Percentiles rank a stretch among this genome's conserved stretches.
Conservation (phyloP, 2,797 vertebrate genomes). For the Sebastes matsubarae region DNA sequence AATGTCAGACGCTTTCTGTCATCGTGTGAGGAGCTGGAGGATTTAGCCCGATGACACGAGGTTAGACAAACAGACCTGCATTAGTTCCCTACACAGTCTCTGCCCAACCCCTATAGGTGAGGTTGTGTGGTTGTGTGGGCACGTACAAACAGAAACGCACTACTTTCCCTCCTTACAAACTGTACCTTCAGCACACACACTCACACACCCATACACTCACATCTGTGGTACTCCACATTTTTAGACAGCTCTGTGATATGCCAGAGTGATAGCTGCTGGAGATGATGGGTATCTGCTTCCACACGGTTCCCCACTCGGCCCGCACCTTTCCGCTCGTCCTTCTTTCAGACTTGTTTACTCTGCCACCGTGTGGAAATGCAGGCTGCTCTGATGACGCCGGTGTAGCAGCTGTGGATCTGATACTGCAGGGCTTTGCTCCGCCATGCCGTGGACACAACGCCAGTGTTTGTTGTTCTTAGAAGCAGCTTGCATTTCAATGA, state of each 20-base stretch:
- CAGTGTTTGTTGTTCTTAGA: conserved; percentile 64
- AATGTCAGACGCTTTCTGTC: conserved; percentile 49
- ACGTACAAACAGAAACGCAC: conserved; percentile 55
- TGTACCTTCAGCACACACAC: conserved; percentile 7
- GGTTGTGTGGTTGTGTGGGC: conserved; percentile 47
- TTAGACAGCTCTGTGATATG: conserved; percentile 55
- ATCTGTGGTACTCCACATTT: conserved; percentile 67
- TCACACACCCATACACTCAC: conserved; percentile 19
- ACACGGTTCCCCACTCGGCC: conserved; percentile 49
- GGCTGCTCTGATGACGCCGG: conserved; percentile 66
- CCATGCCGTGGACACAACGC: conserved; percentile 35
- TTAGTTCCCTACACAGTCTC: conserved; percentile 42
- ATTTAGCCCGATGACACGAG: conserved; percentile 62
- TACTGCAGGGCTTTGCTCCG: conserved; percentile 34
- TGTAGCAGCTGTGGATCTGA: conserved; percentile 64
- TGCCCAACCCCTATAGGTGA: conserved; percentile 57
- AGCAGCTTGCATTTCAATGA: conserved; percentile 34
- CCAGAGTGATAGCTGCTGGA: conserved; percentile 52
- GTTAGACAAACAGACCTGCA: conserved; percentile 78
- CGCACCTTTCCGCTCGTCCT: conserved; percentile 44
- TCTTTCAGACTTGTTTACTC: conserved; percentile 76
- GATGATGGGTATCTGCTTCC: conserved; percentile 73
- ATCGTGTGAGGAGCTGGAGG: conserved; percentile 53
- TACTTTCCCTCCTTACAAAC: conserved; percentile 39
- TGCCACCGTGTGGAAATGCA: conserved; percentile 79